Base-by-base conservation (phyloP, 2,113 vertebrate species). In the Ictidomys tridecemlineatus region DNA sequence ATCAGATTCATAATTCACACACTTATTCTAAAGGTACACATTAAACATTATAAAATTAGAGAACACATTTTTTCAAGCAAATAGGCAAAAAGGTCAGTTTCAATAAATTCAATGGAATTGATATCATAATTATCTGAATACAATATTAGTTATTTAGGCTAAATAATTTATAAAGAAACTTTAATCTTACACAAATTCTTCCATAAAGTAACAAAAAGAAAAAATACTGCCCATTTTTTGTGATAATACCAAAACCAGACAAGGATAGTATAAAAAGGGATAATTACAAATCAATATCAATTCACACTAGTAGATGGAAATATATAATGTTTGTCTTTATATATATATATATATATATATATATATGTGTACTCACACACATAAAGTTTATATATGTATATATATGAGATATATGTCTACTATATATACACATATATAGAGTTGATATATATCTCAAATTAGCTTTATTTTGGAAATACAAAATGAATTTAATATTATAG, bases 141-240 rank as follows among this genome's bases (percentile, higher is more conserved):
- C 16, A 78, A 72, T 88, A 73, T 70, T 48, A 93, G 53, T 86
- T 77, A 88, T 9, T 63, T 48, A 67, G 16, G 42, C 45, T 9
- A 45, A 45, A 45, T 45, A 45, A 45, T 45, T 45, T 45, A 45
- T 45, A 9, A 45, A 45, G 1, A 9, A 45, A 45, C 45, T 82
- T 13, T 10, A 90, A 48, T 45, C 20, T 92, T 74, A 30, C 39
- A 82, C n/a, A 73, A 26, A 89, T 82, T 82, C 20, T 78, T 67
- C 39, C 67, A 74, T 45, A 51, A 86, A 85, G 42, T 37, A 93
- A 10, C 10, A 70, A 65, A 39, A 74, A 30, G 61, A 63, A 56
- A 56, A 63, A 93, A 30, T 82, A 73, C n/a, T 77, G 69, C 14
- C 20, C 7, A 63, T 85, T 87, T 76, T 90, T 94, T 88, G 86